Conservation (phyloP, 2,888 invertebrate species). For the Nomada fucata region DNA sequence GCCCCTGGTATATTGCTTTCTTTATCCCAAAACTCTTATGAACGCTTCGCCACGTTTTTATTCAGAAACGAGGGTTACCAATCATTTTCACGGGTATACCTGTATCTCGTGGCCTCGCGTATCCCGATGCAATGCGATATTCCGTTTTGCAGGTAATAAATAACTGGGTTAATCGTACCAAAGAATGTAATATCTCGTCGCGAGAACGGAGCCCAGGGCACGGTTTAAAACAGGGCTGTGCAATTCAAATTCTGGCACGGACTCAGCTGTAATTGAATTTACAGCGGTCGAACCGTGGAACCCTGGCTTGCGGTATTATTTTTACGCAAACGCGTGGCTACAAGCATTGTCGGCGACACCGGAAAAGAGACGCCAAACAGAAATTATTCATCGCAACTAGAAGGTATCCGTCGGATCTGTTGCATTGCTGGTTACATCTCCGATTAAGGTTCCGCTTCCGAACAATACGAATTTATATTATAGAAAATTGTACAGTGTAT, state of each 20-base stretch:
- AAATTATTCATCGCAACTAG: background rate
- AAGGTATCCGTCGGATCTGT: background rate
- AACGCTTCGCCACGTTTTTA: background rate
- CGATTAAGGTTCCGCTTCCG: background rate
- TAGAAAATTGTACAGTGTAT: no score
- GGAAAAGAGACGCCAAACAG: conserved; percentile 5
- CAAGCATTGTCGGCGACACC: conserved; percentile 15
- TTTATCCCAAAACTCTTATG: no score
- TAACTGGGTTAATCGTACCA: conserved; percentile 40
- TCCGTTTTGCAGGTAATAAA: conserved; percentile 38
- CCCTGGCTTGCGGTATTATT: conserved; percentile 38
- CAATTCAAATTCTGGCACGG: conserved; percentile 53
- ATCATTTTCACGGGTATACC: no score
- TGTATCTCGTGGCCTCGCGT: background rate
- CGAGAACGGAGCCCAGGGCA: conserved; percentile 36
- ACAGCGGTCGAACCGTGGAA: conserved; percentile 36
- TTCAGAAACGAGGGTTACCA: no score
- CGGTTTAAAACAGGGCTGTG: conserved; percentile 43
- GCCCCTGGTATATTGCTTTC: no score
- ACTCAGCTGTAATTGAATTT: conserved; percentile 53
- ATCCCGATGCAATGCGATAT: conserved; percentile 6
- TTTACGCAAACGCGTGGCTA: conserved; percentile 38
- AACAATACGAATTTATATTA: background rate
- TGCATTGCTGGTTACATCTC: background rate
- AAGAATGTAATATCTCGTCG: conserved; percentile 45